phyloP scores from a whole-genome alignment of 2,888 invertebrate species.

The Dromius quadrimaculatus region DNA sequence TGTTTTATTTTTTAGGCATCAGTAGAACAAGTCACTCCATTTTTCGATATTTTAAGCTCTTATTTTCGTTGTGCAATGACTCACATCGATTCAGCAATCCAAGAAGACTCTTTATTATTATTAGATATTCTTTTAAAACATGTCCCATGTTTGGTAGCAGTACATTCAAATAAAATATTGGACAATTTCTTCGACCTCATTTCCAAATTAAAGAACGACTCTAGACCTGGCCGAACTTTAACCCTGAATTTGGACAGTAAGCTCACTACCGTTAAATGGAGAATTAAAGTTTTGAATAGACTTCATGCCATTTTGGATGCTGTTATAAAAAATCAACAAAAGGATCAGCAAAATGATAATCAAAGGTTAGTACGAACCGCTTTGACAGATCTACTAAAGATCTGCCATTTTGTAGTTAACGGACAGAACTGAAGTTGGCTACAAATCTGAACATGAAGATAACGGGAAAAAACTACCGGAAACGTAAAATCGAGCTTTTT shows the following conservation, averaged over 20 bases:
- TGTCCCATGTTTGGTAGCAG: conserved; percentile 75
- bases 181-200: conserved; percentile 88
- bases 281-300: conserved; percentile 79
- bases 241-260: conserved; percentile 78
- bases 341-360: too few relatives aligned
- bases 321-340: conserved; percentile 59
- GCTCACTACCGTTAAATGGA: conserved; percentile 83
- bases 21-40: conserved; percentile 74
- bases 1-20: conserved; percentile 62
- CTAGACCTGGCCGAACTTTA: conserved; percentile 76
- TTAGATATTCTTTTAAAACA: conserved; percentile 81
- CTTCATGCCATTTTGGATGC: conserved; percentile 73
- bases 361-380: background rate
- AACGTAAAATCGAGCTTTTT: too few relatives aligned
- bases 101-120: conserved; percentile 85
- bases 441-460: conserved; percentile 61
- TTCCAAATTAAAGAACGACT: conserved; percentile 77
- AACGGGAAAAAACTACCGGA: conserved; percentile 58
- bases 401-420: too few relatives aligned
- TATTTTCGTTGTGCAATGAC: conserved; percentile 92
- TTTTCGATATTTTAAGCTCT: conserved; percentile 81
- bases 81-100: conserved; percentile 83
- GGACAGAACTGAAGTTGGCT: too few relatives aligned
- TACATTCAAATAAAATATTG: conserved; percentile 78
- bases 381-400: background rate